Conservation (phyloP, 2,113 vertebrate species). For the Scopus umbretta region DNA sequence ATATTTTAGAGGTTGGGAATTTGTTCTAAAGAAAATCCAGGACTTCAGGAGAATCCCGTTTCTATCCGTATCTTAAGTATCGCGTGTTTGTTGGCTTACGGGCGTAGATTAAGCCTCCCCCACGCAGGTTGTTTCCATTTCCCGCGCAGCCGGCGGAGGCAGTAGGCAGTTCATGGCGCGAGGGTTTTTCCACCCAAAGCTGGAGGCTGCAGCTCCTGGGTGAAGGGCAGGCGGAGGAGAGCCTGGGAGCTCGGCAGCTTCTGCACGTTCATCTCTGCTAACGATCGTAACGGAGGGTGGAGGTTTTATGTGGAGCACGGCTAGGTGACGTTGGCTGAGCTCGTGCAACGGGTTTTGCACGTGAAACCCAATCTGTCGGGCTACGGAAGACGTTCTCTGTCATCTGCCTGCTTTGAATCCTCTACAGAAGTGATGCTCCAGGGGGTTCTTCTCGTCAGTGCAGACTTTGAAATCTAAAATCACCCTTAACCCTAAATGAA, state of each 20-base stretch:
- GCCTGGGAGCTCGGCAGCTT: not conserved
- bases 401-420: not conserved
- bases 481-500: too few relatives aligned
- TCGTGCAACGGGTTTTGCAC: not conserved
- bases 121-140: not conserved
- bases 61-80: not conserved
- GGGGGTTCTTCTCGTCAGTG: not conserved
- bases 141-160: not conserved
- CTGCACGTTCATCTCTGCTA: not conserved
- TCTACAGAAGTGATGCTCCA: not conserved
- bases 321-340: not conserved
- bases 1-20: not conserved
- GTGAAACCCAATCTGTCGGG: not conserved
- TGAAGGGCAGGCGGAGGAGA: not conserved
- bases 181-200: not conserved
- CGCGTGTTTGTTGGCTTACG: too few relatives aligned
- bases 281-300: fast-evolving
- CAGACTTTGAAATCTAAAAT: not conserved
- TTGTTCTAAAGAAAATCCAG: not conserved
- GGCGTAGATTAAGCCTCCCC: not conserved
- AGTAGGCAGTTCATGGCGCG: not conserved
- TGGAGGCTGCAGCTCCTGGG: not conserved
- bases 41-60: not conserved
- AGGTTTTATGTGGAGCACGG: not conserved
- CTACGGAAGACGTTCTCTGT: not conserved